Evolutionary conservation across 2,888 invertebrate species (phyloP), one percentile per base, ranked within the genome.

Genomic region (Agriotes lineatus): DNA sequence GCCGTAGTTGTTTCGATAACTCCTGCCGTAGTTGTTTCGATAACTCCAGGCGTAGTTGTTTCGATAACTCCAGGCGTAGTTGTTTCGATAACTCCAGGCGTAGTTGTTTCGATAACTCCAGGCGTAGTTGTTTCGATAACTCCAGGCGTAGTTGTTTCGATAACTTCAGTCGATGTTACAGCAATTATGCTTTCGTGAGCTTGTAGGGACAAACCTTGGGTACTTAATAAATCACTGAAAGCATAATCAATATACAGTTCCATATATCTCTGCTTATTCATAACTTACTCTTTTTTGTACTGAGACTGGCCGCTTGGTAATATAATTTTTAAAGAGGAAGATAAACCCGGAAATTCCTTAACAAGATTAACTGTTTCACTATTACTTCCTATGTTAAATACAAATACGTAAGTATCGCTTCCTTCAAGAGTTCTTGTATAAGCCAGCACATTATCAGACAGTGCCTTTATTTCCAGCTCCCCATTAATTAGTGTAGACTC

Each of bases 401-500:
- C 22, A n/a, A 79, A 72, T 12, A 73, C 62, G 6, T 19, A 59
- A 6, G 70, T 18, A 37, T 75, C 72, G 7, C 74, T 30, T 10
- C 58, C 68, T 18, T 16, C 30, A 1, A 73, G 54, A 52, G 73
- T 67, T 62, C 83, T 79, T 54, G 58, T 73, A 77, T 76, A 20
- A 18, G 16, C 14, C 12, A 73, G 33, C 4, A 72, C 67, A 52
- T 70, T 69, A 54, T 67, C 63, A 3, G 60, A 44, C 6, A 56
- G 9, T 9, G 45, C 33, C 42, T 61, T 20, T 0, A 66, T 16
- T 9, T 59, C 16, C 14, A 58, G 1, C 9, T 85, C 85, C 4
- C 90, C 90, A 7, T 86, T 73, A 74, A 84, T 84, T 22, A 92
- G 82, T 0, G 86, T 85, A 0, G 85, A 79, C 33, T 85, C 81